A percentile compares a stretch with the other conserved stretches of the same genome.
Evolutionary conservation across 2,113 vertebrate genomes (phyloP).

Genomic region (Felis catus): DNA sequence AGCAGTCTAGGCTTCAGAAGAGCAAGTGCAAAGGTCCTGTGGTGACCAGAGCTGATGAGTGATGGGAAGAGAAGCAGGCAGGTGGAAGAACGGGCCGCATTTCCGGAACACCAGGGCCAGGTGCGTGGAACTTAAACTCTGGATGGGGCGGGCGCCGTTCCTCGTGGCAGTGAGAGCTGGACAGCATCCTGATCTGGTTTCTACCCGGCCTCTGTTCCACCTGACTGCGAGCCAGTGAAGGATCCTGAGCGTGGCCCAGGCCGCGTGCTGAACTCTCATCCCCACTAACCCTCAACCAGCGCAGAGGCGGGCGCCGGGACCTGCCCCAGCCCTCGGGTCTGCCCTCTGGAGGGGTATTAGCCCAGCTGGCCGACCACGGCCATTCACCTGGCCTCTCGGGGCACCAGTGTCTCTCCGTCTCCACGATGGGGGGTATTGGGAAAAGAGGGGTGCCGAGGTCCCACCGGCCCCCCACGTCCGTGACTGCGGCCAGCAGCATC

Average conservation of each 20-base stretch:
- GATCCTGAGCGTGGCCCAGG: not conserved
- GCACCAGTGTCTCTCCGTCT: not conserved
- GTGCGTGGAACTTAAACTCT: rapidly evolving
- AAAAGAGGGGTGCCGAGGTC: rapidly evolving
- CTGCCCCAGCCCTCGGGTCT: not conserved
- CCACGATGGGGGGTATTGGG: not conserved
- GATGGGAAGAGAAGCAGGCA: not conserved
- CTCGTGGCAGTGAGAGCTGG: rapidly evolving
- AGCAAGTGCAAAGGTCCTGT: not conserved
- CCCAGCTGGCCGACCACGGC: not conserved
- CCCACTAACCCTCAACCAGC: rapidly evolving
- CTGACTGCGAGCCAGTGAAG: rapidly evolving
- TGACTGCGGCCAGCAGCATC: not conserved
- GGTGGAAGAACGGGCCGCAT: not conserved
- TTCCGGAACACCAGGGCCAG: not conserved
- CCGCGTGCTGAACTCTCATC: rapidly evolving
- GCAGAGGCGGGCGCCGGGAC: not conserved
- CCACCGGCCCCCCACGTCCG: rapidly evolving
- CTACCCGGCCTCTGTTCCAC: too few relatives aligned
- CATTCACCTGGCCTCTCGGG: rapidly evolving
- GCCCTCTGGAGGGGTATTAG: not conserved
- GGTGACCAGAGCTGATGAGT: not conserved
- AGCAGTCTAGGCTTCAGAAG: not conserved
- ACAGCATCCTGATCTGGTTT: rapidly evolving
- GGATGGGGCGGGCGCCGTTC: rapidly evolving